Percentiles rank a stretch among this genome's conserved stretches.
These are phyloP conservation scores for Troides oblongomaculatus DNA, from an alignment of 2,888 invertebrate genomes.

Conservation along the genomic window DNA sequence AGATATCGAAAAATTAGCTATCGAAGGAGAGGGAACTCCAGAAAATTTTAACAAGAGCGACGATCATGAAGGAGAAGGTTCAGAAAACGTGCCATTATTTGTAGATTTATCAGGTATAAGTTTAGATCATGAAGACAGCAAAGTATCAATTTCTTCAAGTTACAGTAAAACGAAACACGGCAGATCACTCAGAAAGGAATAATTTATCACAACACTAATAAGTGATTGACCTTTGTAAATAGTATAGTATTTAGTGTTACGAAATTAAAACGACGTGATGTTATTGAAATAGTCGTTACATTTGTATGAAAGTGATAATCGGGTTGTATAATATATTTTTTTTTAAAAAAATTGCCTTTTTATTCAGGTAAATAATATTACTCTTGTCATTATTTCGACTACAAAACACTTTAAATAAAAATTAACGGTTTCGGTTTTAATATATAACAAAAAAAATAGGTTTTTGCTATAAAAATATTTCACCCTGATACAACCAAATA, in stretches of 20 bases:
- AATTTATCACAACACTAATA: constrained; percentile 44
- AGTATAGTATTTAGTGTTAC: constrained; percentile 71
- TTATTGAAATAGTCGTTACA: constrained; percentile 67
- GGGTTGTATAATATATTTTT: constrained; percentile 73
- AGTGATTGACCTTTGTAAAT: constrained; percentile 67
- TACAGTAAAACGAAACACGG: constrained; percentile 78
- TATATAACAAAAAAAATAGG: no score
- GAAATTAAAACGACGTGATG: constrained; percentile 73
- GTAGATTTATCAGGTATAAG: constrained; percentile 72
- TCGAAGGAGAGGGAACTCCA: constrained; percentile 73
- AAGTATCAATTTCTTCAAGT: constrained; percentile 73
- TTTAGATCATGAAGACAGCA: constrained; percentile 60
- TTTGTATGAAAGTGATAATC: constrained; percentile 73
- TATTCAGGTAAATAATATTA: background rate
- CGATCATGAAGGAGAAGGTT: constrained; percentile 59
- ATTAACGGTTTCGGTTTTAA: no score
- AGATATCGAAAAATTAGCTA: constrained; percentile 81
- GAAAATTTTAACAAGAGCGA: constrained; percentile 59
- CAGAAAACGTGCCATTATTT: constrained; percentile 77
- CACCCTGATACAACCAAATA: background rate
- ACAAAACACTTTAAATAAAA: background rate
- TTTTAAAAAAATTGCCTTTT: constrained; percentile 39
- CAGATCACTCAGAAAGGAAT: constrained; percentile 69
- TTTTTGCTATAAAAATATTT: background rate
- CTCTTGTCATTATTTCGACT: background rate